A percentile compares a stretch with the other conserved stretches of the same genome.
phyloP scores from a whole-genome alignment of 2,888 invertebrate species.

The Barypeithes pellucidus region DNA sequence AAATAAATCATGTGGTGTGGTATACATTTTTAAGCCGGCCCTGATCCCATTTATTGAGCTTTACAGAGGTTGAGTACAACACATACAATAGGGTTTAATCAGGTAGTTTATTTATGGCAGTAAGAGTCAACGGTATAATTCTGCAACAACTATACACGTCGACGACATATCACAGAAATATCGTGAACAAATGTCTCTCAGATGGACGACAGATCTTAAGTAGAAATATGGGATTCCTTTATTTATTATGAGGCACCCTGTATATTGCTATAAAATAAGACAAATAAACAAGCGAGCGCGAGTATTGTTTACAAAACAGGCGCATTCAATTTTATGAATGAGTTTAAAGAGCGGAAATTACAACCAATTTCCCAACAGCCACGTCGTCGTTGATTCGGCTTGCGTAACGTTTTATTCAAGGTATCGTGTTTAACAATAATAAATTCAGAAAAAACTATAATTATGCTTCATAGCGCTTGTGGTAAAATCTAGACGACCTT shows the following conservation, averaged over 20 bases:
- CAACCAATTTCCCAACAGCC: slow-evolving; percentile 47
- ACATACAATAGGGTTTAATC: too few relatives aligned
- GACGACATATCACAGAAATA: too few relatives aligned
- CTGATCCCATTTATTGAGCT: too few relatives aligned
- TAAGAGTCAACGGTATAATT: too few relatives aligned
- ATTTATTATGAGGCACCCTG: background rate
- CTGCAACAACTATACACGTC: too few relatives aligned
- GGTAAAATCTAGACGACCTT: slow-evolving; percentile 49
- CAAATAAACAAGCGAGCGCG: slow-evolving; percentile 16
- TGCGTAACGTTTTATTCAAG: slow-evolving; percentile 47
- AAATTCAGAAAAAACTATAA: slow-evolving; percentile 39
- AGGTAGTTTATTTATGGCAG: too few relatives aligned
- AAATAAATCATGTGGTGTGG: too few relatives aligned
- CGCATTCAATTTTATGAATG: slow-evolving; percentile 45
- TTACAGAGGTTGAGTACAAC: too few relatives aligned
- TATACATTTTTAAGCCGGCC: too few relatives aligned
- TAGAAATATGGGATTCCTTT: too few relatives aligned
- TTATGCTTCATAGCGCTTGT: slow-evolving; percentile 37
- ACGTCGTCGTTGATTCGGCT: slow-evolving; percentile 24
- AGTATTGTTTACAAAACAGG: slow-evolving; percentile 32
- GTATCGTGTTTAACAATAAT: slow-evolving; percentile 40
- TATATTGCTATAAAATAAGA: background rate
- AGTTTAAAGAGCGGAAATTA: slow-evolving; percentile 46
- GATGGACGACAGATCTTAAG: too few relatives aligned
- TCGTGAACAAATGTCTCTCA: too few relatives aligned